phyloP scores from a whole-genome alignment of 2,888 invertebrate genomes.

The Troides oblongomaculatus region DNA sequence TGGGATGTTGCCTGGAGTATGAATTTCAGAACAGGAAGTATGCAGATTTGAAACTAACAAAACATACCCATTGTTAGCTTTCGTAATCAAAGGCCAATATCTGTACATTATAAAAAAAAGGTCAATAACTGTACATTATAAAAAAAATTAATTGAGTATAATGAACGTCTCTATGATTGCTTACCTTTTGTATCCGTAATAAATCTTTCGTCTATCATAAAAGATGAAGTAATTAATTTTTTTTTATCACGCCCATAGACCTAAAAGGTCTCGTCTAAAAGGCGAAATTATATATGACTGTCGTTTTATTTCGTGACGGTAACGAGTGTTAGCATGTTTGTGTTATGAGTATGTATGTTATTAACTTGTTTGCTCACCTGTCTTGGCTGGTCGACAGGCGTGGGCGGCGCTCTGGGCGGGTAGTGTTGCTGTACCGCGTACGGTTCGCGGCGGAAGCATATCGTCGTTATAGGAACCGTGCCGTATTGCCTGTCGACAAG shows the following conservation, averaged over 20 bases:
- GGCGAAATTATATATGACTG: background rate
- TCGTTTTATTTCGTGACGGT: background rate
- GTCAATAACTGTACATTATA: too few species aligned
- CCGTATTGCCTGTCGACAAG: constrained; percentile 49
- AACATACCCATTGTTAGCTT: background rate
- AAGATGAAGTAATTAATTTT: too few species aligned
- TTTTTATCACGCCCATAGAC: too few species aligned
- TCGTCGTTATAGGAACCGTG: constrained; percentile 48
- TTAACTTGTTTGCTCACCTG: constrained; percentile 48
- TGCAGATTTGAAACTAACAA: background rate
- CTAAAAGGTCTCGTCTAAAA: too few species aligned
- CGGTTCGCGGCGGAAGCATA: constrained; percentile 58
- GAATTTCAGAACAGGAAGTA: background rate
- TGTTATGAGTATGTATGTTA: background rate
- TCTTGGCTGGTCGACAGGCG: constrained; percentile 60
- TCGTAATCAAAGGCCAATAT: too few species aligned
- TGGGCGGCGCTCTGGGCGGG: constrained; percentile 57
- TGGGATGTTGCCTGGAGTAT: background rate
- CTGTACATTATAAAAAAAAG: too few species aligned
- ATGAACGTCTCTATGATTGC: too few species aligned
- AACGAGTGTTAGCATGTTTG: background rate
- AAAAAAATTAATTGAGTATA: too few species aligned
- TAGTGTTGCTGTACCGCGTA: constrained; percentile 57
- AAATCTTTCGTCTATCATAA: too few species aligned
- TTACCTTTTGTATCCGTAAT: too few species aligned